Percentiles rank a stretch among this genome's conserved stretches.
Evolutionary conservation across 1,140 invertebrate species (phyloP).

Genomic region (Hyphantria cunea): DNA sequence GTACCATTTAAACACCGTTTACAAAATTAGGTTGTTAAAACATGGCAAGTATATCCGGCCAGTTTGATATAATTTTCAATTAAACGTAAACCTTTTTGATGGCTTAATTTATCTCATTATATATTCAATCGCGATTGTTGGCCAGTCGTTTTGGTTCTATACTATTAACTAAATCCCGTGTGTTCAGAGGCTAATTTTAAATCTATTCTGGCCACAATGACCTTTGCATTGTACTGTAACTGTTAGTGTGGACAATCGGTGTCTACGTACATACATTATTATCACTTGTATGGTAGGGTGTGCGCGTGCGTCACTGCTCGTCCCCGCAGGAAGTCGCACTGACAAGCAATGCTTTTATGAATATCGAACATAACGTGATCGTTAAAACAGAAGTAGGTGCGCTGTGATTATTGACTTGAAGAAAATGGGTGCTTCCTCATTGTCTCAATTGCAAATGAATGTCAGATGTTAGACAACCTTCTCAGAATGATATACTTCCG

Average conservation of each 20-base stretch:
- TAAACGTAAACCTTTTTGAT: slow-evolving; percentile 7
- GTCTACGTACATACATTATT: slow-evolving; percentile 2
- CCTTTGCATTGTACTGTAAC: slow-evolving; percentile 71
- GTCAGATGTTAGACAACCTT: too few species aligned
- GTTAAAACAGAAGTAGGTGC: not conserved
- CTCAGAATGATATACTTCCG: not conserved
- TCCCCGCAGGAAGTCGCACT: slow-evolving; percentile 28
- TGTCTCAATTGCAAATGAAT: not conserved
- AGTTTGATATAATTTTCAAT: slow-evolving; percentile 10
- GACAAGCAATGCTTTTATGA: slow-evolving; percentile 19
- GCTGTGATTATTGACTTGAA: not conserved
- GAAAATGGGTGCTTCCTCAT: not conserved
- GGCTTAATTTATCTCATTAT: slow-evolving; percentile 17
- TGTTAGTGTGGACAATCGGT: slow-evolving; percentile 28
- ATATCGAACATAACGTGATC: slow-evolving; percentile 11
- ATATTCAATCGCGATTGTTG: slow-evolving; percentile 6
- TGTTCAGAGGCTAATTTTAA: slow-evolving; percentile 50
- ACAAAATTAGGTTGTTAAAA: slow-evolving; percentile 14
- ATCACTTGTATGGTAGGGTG: slow-evolving; percentile 11
- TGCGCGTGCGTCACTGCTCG: slow-evolving; percentile 30
- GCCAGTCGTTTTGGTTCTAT: slow-evolving; percentile 39
- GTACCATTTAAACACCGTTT: not conserved
- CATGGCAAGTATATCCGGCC: slow-evolving; percentile 8
- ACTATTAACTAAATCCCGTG: slow-evolving; percentile 49
- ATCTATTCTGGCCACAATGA: slow-evolving; percentile 63